A percentile compares a stretch with the other conserved stretches of the same genome.
These are phyloP conservation scores for Meliscaeva auricollis DNA, from an alignment of 2,888 invertebrate species.

Conservation along the genomic window DNA sequence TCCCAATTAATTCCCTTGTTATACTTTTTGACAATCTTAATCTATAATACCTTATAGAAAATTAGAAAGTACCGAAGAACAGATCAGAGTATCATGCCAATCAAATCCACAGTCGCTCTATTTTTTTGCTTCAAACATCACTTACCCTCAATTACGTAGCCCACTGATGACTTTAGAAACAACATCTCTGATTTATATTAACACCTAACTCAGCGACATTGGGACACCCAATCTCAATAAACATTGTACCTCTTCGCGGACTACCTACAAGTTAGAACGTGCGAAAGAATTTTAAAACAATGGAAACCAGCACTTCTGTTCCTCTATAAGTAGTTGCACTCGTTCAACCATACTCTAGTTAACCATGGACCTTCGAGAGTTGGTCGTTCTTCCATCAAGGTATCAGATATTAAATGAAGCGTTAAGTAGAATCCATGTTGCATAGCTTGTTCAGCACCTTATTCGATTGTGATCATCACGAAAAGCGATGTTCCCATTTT, in stretches of 20 bases:
- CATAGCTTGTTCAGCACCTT: slow-evolving; percentile 76
- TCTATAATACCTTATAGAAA: too few relatives aligned
- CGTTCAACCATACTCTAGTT: not conserved
- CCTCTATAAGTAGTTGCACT: not conserved
- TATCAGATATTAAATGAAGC: slow-evolving; percentile 74
- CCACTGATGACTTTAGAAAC: slow-evolving; percentile 2
- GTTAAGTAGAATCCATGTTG: slow-evolving; percentile 76
- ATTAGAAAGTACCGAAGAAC: too few relatives aligned
- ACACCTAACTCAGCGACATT: slow-evolving; percentile 62
- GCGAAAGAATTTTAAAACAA: slow-evolving; percentile 67
- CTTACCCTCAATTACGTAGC: slow-evolving; percentile 36
- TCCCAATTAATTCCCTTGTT: too few relatives aligned
- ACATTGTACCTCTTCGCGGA: slow-evolving; percentile 23
- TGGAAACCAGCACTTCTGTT: slow-evolving; percentile 21
- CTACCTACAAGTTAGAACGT: slow-evolving; percentile 39
- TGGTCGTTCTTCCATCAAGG: slow-evolving; percentile 45
- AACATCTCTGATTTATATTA: slow-evolving; percentile 48
- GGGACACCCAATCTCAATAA: slow-evolving; percentile 40
- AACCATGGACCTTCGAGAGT: not conserved
- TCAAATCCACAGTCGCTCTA: not conserved
- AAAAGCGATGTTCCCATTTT: slow-evolving; percentile 74
- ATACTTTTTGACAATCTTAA: too few relatives aligned
- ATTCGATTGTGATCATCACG: slow-evolving; percentile 76
- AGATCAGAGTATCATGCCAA: too few relatives aligned
- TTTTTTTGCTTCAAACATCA: slow-evolving; percentile 3